Conservation (phyloP, 2,888 invertebrate genomes). For the Escarpia spicata region DNA sequence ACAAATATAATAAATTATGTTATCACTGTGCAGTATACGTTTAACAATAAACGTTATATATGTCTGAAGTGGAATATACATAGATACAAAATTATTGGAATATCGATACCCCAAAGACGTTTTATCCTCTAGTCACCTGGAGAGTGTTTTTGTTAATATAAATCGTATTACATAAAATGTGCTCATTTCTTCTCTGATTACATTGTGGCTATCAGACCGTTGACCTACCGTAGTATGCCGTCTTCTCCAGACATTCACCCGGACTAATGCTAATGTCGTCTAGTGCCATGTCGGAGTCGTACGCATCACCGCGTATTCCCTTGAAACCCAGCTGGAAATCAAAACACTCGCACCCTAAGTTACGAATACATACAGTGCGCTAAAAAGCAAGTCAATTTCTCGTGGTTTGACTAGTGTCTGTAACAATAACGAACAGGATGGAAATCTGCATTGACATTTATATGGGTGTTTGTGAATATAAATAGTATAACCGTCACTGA, state of each 20-base stretch:
- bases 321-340: conserved; percentile 35
- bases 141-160: no score
- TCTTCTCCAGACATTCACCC: conserved; percentile 30
- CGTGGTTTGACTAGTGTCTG: not conserved
- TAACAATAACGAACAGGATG: not conserved
- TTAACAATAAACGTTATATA: no score
- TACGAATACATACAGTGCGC: not conserved
- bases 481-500: not conserved
- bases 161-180: not conserved
- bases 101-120: no score
- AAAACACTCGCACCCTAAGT: not conserved
- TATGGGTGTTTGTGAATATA: not conserved
- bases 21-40: no score
- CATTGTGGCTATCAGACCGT: not conserved
- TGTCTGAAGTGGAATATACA: no score
- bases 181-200: not conserved
- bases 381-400: not conserved
- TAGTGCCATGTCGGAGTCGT: conserved; percentile 38
- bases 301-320: conserved; percentile 33
- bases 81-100: no score
- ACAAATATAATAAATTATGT: no score
- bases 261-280: conserved; percentile 41
- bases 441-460: not conserved
- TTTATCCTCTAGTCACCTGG: no score
- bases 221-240: not conserved